Evolutionary conservation across 2,797 vertebrate species (phyloP), one percentile per base, ranked within the genome.

Genomic region (Anisognathus igniventris): DNA sequence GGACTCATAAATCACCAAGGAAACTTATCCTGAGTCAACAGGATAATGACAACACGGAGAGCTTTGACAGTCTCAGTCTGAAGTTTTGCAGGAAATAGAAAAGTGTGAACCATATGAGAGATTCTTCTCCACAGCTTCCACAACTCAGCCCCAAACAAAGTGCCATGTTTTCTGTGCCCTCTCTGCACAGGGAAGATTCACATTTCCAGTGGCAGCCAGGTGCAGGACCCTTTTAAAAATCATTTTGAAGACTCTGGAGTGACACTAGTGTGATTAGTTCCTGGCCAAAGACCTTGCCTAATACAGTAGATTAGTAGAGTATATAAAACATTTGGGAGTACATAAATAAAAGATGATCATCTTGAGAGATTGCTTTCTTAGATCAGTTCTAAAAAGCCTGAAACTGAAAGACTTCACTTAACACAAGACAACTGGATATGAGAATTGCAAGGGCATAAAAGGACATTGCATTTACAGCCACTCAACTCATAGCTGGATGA

Each of bases 361-460:
- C 61, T 73, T 65, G 33, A 85, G 47, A 86, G 51, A 93, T 28
- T 80, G 57, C 50, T 91, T 92, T 87, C 92, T 80, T 80, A 67
- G 71, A 82, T 91, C 86, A 31, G 22, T 79, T 86, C 71, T 95
- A 85, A 80, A 85, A 91, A 68, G 50, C 57, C 72, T 86, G 53
- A 87, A 76, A 84, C 40, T 28, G 24, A 83, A 82, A 85, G 68
- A 67, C n/a, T 83, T 28, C 54, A 56, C 33, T 87, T 90, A 91
- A 81, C 9, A 48, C 45, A 39, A 85, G 39, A 51, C 50, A 71
- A 45, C 47, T 54, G 37, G 14, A 39, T 79, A 65, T 28, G 24
- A 80, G 53, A 74, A 87, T 77, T 80, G 85, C 28, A 58, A 25
- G 21, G 30, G 16, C 18, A 2, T 31, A 56, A 87, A 73, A 86